Conservation (phyloP, 2,797 vertebrate genomes). For the Sciaenops ocellatus region DNA sequence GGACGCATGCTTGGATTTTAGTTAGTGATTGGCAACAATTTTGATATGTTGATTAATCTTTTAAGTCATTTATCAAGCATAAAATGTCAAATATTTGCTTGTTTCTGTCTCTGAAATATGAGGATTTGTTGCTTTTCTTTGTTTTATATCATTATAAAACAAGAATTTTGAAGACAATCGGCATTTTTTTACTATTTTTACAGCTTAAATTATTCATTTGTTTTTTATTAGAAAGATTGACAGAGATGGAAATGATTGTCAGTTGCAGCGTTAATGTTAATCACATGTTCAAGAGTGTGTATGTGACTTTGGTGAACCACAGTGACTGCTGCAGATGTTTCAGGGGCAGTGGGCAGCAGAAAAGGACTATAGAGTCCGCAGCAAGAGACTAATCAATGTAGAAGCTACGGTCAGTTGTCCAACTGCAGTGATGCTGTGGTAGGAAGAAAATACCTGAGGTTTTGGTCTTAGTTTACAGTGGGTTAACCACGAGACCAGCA, state of each 20-base stretch:
- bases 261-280: slow-evolving; percentile 10
- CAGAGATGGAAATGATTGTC: slow-evolving; percentile 6
- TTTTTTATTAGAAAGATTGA: not conserved
- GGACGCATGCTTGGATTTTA: slow-evolving; percentile 26
- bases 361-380: slow-evolving; percentile 60
- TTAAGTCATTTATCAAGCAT: not conserved
- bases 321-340: slow-evolving; percentile 62
- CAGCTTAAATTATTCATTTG: not conserved
- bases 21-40: slow-evolving; percentile 1
- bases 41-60: slow-evolving; percentile 2
- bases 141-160: slow-evolving; percentile 13
- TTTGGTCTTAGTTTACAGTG: slow-evolving; percentile 82
- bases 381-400: slow-evolving; percentile 69
- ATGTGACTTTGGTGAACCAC: slow-evolving; percentile 59
- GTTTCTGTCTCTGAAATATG: slow-evolving; percentile 14
- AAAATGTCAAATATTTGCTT: slow-evolving; percentile 11
- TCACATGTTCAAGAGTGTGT: slow-evolving; percentile 41
- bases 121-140: slow-evolving; percentile 16
- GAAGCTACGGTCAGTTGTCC: slow-evolving; percentile 69
- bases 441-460: slow-evolving; percentile 74
- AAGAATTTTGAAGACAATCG: not conserved
- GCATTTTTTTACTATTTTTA: not conserved
- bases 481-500: slow-evolving; percentile 79
- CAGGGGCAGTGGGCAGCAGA: slow-evolving; percentile 48
- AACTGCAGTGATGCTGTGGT: slow-evolving; percentile 72